Evolutionary conservation across 2,113 vertebrate species (phyloP).

Genomic region (Saimiri boliviensis): DNA sequence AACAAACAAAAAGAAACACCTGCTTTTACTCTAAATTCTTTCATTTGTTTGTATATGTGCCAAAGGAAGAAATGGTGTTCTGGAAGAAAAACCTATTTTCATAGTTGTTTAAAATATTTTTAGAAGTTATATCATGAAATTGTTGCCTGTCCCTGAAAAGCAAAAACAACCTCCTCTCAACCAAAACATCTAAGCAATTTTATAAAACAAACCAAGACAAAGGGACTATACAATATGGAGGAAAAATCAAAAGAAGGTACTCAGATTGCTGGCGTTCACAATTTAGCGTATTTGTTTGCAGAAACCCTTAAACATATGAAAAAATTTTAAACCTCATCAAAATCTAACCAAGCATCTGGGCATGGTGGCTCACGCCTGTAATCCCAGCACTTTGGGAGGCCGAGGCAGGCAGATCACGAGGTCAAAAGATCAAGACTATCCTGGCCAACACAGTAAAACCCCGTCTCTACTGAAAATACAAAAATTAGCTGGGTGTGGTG

Average conservation of each 20-base stretch:
- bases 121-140: neutral
- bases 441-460: no score
- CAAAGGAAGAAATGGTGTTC: neutral
- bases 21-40: neutral
- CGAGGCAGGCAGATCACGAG: no score
- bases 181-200: neutral
- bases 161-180: neutral
- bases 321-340: neutral
- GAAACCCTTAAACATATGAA: neutral
- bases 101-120: conserved; percentile 36
- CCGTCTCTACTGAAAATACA: no score
- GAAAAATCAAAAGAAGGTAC: neutral
- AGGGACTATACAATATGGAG: neutral
- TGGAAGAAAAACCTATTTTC: neutral
- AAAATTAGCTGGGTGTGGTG: no score
- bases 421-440: no score
- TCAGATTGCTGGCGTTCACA: neutral
- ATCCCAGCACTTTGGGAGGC: no score
- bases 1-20: no score
- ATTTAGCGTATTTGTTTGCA: neutral
- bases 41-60: neutral
- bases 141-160: neutral
- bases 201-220: conserved; percentile 17
- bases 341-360: neutral
- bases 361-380: no score